These are phyloP conservation scores for Boulengeromyrus knoepffleri DNA, from an alignment of 2,113 vertebrate species.

Conservation along the genomic window DNA sequence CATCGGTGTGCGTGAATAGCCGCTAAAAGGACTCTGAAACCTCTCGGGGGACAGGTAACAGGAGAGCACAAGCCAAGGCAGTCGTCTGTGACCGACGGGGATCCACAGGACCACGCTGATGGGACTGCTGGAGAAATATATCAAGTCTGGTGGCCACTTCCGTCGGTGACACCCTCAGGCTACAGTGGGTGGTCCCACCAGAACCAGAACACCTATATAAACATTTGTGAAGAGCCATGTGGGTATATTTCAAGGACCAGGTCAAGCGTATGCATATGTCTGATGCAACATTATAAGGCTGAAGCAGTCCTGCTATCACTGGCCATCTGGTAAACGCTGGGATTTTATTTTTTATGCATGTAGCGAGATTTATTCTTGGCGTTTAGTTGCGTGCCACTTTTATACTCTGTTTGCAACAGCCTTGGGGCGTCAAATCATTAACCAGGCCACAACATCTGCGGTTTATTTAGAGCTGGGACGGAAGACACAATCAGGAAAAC, in stretches of 20 bases:
- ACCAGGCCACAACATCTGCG: conserved; percentile 9
- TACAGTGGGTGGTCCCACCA: background rate
- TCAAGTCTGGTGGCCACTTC: background rate
- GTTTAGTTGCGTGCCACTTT: background rate
- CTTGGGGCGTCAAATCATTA: background rate
- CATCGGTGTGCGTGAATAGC: background rate
- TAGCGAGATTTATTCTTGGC: background rate
- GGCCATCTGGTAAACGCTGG: background rate
- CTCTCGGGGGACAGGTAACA: background rate
- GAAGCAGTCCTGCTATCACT: background rate
- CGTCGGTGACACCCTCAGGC: background rate
- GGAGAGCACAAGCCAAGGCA: background rate
- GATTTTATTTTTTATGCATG: background rate
- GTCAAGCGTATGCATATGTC: background rate
- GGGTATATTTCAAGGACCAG: background rate
- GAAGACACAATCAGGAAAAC: conserved; percentile 13
- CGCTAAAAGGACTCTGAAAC: background rate
- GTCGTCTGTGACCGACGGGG: background rate
- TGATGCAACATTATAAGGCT: background rate
- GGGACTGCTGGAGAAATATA: background rate
- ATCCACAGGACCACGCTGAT: background rate
- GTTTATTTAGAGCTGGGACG: conserved; percentile 7
- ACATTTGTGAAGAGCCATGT: background rate
- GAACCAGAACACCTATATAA: background rate
- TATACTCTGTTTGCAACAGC: background rate